Evolutionary conservation across 2,888 invertebrate genomes (phyloP).

Genomic region (Selenia dentaria): DNA sequence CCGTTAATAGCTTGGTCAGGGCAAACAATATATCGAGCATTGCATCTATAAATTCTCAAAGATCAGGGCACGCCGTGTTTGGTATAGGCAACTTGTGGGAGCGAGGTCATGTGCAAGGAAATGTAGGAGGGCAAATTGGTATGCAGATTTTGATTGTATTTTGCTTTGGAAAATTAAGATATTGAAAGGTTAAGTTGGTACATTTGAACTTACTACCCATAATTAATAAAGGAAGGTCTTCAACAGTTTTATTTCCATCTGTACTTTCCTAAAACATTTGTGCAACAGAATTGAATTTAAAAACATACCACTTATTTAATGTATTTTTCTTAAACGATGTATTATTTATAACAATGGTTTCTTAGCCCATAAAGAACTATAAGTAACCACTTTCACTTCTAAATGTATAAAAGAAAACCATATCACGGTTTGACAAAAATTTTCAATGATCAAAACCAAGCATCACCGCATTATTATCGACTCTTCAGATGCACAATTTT

Average conservation of each 20-base stretch:
- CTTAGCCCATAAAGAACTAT: too few species aligned
- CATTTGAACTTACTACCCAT: too few species aligned
- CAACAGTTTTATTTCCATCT: too few species aligned
- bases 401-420: too few species aligned
- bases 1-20: slow-evolving; percentile 52
- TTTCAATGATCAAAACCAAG: background rate
- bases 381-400: too few species aligned
- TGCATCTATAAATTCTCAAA: slow-evolving; percentile 44
- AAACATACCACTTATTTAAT: too few species aligned
- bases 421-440: too few species aligned
- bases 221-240: too few species aligned
- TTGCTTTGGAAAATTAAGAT: slow-evolving; percentile 9
- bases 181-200: background rate
- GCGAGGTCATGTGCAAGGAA: slow-evolving; percentile 17
- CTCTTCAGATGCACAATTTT: slow-evolving; percentile 28
- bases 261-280: too few species aligned
- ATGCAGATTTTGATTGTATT: slow-evolving; percentile 18
- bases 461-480: slow-evolving; percentile 19
- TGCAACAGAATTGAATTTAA: too few species aligned
- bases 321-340: too few species aligned
- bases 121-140: slow-evolving; percentile 18
- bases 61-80: slow-evolving; percentile 57
- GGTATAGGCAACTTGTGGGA: slow-evolving; percentile 18
- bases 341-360: too few species aligned
- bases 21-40: slow-evolving; percentile 56